These are phyloP conservation scores for Lucifuga dentata DNA, from an alignment of 2,113 vertebrate genomes.

Conservation along the genomic window DNA sequence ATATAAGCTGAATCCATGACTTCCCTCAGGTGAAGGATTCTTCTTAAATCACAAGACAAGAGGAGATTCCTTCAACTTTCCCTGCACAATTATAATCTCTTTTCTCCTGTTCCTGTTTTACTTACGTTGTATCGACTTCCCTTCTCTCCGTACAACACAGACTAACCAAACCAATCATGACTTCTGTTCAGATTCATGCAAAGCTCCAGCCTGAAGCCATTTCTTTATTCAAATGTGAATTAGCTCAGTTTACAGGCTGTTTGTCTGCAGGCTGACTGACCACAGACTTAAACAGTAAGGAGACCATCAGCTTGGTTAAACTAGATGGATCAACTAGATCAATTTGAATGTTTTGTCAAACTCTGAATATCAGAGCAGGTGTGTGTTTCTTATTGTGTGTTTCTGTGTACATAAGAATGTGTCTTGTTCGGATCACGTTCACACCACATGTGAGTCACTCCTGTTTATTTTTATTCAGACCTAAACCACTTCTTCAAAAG, in stretches of 20 bases:
- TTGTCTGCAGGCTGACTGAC: constrained; percentile 19
- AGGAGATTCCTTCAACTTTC: not conserved
- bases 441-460: no score
- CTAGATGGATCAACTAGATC: not conserved
- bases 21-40: not conserved
- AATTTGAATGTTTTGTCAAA: not conserved
- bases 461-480: no score
- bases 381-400: no score
- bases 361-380: no score
- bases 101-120: not conserved
- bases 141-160: constrained; percentile 2
- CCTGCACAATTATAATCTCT: not conserved
- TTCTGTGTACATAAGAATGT: no score
- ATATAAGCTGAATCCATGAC: constrained; percentile 63
- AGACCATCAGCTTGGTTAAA: no score
- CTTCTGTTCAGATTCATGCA: constrained; percentile 49
- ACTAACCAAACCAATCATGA: constrained; percentile 7
- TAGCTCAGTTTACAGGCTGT: constrained; percentile 39
- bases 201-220: constrained; percentile 47
- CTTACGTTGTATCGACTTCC: not conserved
- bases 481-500: no score
- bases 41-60: not conserved
- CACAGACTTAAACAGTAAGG: constrained; percentile 29
- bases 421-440: no score
- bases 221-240: constrained; percentile 73